Conservation (phyloP, 2,797 vertebrate species). For the Sebastes steindachneri region DNA sequence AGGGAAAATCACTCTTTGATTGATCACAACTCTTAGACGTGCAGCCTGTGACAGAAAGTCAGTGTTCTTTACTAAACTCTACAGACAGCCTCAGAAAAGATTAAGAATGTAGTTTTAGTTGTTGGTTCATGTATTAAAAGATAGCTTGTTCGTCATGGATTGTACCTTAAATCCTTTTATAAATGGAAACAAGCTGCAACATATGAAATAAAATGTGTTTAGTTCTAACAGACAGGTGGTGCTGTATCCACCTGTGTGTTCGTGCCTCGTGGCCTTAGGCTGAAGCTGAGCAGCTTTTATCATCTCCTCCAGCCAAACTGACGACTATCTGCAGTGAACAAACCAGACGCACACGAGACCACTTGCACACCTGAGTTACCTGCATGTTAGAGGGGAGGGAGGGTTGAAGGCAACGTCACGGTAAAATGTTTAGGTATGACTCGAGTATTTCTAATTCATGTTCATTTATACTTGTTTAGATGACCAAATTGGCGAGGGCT, state of each 20-base stretch:
- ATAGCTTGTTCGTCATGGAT: not conserved
- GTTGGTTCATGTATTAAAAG: not conserved
- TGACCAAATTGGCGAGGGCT: no score
- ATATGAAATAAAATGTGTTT: not conserved
- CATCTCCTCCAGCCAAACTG: not conserved
- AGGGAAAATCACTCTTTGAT: not conserved
- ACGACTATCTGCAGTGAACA: constrained; percentile 24
- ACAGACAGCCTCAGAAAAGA: not conserved
- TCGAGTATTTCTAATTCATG: not conserved
- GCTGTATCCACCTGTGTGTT: constrained; percentile 35
- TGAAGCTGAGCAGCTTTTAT: not conserved
- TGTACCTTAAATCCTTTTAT: not conserved
- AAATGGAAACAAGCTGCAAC: not conserved
- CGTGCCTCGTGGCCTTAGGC: not conserved
- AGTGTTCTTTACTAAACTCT: not conserved
- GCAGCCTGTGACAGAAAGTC: not conserved
- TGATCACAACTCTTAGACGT: not conserved
- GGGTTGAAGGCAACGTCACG: not conserved
- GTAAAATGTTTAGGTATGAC: not conserved
- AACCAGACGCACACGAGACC: constrained; percentile 4
- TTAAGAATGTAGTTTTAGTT: not conserved
- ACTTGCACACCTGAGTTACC: not conserved
- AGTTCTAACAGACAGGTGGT: constrained; percentile 45
- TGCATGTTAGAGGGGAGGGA: not conserved
- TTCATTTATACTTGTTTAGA: not conserved